phyloP scores from a whole-genome alignment of 2,888 invertebrate species.

The Mystacides longicornis region DNA sequence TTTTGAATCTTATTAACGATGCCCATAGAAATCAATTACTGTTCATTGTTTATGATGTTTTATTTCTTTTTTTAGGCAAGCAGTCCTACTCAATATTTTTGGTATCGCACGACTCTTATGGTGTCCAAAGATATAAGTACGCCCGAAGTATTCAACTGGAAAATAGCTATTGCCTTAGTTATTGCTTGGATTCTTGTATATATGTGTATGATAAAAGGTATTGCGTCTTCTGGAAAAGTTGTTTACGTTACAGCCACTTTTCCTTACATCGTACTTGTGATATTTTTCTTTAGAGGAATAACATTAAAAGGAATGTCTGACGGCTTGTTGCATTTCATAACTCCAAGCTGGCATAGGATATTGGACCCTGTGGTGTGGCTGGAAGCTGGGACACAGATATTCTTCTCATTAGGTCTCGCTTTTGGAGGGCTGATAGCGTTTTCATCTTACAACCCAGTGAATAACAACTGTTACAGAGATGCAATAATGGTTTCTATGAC shows the following conservation, averaged over 20 bases:
- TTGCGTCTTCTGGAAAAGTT: conserved; percentile 93
- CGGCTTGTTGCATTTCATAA: conserved; percentile 82
- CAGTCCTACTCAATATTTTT: conserved; percentile 90
- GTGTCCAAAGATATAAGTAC: conserved; percentile 83
- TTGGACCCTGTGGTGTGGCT: conserved; percentile 94
- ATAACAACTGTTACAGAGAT: conserved; percentile 93
- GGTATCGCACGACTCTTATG: conserved; percentile 89
- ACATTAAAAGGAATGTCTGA: conserved; percentile 82
- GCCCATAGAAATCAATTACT: neutral
- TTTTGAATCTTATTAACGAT: neutral
- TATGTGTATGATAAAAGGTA: conserved; percentile 95
- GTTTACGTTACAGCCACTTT: conserved; percentile 96
- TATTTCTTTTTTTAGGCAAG: conserved; percentile 54
- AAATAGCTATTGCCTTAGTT: conserved; percentile 78
- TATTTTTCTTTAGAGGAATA: conserved; percentile 92
- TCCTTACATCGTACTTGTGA: conserved; percentile 89
- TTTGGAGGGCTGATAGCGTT: conserved; percentile 96
- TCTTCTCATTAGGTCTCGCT: conserved; percentile 91
- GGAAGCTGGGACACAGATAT: conserved; percentile 96
- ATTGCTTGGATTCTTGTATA: conserved; percentile 93
- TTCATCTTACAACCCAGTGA: conserved; percentile 93
- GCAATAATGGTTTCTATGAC: conserved; percentile 88
- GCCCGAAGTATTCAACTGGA: conserved; percentile 84
- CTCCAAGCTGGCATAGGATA: conserved; percentile 86
- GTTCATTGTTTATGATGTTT: neutral